Conservation (phyloP, 2,888 invertebrate species). For the Omphaloscelis lunosa region DNA sequence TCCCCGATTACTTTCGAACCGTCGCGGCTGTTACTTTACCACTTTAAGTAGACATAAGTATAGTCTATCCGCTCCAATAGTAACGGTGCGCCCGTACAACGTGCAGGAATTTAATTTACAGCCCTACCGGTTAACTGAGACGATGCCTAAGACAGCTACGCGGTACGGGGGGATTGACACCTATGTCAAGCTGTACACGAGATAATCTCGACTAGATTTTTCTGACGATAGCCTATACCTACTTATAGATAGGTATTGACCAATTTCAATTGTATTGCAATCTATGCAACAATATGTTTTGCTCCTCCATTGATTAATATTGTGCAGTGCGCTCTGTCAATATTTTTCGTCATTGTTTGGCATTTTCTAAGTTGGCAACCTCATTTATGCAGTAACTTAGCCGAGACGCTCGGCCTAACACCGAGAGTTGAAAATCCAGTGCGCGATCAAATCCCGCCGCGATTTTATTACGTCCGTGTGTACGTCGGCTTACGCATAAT, state of each 20-base stretch:
- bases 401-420: too few relatives aligned
- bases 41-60: conserved; percentile 52
- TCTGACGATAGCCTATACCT: neutral
- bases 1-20: conserved; percentile 33
- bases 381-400: too few relatives aligned
- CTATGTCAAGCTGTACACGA: neutral
- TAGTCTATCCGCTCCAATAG: conserved; percentile 21
- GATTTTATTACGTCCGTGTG: too few relatives aligned
- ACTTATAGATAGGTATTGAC: neutral
- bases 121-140: neutral
- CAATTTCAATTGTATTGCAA: neutral
- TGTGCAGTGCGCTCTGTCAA: neutral
- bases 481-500: too few relatives aligned
- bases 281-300: neutral
- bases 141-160: neutral
- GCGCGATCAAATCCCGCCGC: too few relatives aligned
- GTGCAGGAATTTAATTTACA: neutral
- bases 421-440: too few relatives aligned
- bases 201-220: neutral
- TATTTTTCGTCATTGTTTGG: neutral
- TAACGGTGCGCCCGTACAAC: neutral
- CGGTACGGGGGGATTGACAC: neutral
- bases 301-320: neutral
- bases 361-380: too few relatives aligned
- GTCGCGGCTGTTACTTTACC: conserved; percentile 48